Percentiles rank a stretch among this genome's conserved stretches.
Evolutionary conservation across 2,888 invertebrate species (phyloP).

Genomic region (Platycheirus rosarum): DNA sequence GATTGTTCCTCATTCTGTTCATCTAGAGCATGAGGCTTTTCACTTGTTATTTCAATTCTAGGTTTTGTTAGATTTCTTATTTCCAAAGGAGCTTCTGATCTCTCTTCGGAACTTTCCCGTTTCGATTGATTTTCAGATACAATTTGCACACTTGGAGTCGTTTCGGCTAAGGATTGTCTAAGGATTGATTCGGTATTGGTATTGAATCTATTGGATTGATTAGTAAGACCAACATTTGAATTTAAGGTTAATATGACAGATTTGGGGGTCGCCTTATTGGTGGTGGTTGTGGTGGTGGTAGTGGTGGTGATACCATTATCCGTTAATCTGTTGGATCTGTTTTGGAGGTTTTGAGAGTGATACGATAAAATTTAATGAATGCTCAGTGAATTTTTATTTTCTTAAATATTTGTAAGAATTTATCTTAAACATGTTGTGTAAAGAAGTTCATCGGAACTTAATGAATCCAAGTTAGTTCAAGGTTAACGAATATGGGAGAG

Average conservation of each 20-base stretch:
- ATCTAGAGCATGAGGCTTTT: not conserved
- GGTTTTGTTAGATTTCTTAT: constrained; percentile 32
- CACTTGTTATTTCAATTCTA: constrained; percentile 6
- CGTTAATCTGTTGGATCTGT: constrained; percentile 73
- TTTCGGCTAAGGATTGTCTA: constrained; percentile 59
- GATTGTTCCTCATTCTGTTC: not conserved
- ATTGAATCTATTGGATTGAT: constrained; percentile 62
- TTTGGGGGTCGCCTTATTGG: constrained; percentile 62
- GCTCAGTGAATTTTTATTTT: constrained; percentile 45
- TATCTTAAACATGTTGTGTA: constrained; percentile 48
- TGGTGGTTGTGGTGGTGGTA: constrained; percentile 63
- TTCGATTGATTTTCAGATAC: constrained; percentile 33
- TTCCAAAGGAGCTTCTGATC: constrained; percentile 21
- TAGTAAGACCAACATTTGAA: constrained; percentile 70
- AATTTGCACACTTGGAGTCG: constrained; percentile 49
- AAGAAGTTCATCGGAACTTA: constrained; percentile 43
- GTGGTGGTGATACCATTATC: constrained; percentile 68
- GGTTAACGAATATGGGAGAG: too few relatives aligned
- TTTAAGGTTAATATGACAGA: constrained; percentile 67
- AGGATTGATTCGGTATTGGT: constrained; percentile 60
- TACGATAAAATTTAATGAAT: constrained; percentile 65
- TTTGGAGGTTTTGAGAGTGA: constrained; percentile 68
- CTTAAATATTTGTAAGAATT: constrained; percentile 5
- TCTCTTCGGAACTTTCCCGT: constrained; percentile 52
- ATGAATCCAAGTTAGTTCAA: not conserved